These are phyloP conservation scores for Suncus etruscus DNA, from an alignment of 2,113 vertebrate genomes.

Conservation along the genomic window DNA sequence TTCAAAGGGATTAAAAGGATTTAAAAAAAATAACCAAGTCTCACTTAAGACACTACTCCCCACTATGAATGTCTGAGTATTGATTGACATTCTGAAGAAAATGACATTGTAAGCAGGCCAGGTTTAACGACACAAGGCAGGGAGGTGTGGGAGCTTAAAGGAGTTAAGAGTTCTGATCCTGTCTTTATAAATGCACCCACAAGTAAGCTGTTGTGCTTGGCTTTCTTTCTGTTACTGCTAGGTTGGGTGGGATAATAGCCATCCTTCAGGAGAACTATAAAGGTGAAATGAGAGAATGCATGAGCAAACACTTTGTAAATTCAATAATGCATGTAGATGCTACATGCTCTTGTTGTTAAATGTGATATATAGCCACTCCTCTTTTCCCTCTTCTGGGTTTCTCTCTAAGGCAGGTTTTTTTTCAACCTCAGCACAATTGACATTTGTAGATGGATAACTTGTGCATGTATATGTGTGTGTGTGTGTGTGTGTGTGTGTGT, in stretches of 20 bases:
- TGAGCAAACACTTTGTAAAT: conserved; percentile 75
- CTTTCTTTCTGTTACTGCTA: conserved; percentile 54
- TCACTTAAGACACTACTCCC: conserved; percentile 40
- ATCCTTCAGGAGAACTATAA: conserved; percentile 49
- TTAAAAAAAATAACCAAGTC: conserved; percentile 68
- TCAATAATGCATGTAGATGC: conserved; percentile 73
- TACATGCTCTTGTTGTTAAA: conserved; percentile 61
- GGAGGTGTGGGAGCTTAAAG: background rate
- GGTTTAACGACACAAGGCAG: conserved; percentile 38
- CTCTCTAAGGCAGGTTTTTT: conserved; percentile 31
- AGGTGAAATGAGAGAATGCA: conserved; percentile 67
- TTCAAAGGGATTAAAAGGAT: conserved; percentile 71
- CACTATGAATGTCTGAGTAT: conserved; percentile 58
- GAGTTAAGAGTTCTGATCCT: conserved; percentile 42
- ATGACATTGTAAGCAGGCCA: conserved; percentile 2
- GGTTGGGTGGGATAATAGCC: background rate
- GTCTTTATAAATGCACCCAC: conserved; percentile 31
- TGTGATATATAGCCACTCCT: conserved; percentile 28
- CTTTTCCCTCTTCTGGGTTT: background rate
- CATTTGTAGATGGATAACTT: conserved; percentile 21
- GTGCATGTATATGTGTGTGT: background rate
- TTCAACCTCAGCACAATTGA: conserved; percentile 43
- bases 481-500: background rate
- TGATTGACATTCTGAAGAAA: conserved; percentile 59
- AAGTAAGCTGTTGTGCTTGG: conserved; percentile 43